phyloP scores from a whole-genome alignment of 2,113 vertebrate species.

The Vicugna pacos region DNA sequence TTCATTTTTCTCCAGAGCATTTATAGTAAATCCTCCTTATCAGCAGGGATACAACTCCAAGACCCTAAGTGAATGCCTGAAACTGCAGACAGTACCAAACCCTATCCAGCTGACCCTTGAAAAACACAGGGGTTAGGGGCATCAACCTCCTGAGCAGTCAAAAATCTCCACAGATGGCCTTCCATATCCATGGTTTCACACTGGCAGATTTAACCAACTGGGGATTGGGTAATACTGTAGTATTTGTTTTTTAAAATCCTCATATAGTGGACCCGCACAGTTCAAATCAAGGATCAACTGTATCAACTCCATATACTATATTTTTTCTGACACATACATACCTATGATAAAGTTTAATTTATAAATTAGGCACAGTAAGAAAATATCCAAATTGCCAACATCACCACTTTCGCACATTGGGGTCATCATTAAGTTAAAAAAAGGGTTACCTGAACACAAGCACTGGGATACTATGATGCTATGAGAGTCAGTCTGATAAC shows the following conservation, averaged over 20 bases:
- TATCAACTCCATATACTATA: neutral
- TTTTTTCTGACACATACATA: neutral
- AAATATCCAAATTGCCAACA: neutral
- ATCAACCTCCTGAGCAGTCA: rapidly evolving
- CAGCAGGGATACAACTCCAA: neutral
- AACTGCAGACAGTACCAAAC: neutral
- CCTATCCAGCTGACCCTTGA: neutral
- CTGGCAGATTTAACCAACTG: neutral
- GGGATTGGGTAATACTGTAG: neutral
- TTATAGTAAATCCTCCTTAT: neutral
- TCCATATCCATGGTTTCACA: neutral
- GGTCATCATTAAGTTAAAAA: neutral
- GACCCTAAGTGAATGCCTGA: neutral
- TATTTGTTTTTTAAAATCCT: neutral
- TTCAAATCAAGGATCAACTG: neutral
- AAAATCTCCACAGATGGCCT: neutral
- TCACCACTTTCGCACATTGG: neutral
- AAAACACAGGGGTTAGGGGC: neutral
- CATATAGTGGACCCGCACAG: neutral
- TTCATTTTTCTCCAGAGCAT: neutral
- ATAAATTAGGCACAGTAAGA: neutral
- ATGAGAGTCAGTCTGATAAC: neutral
- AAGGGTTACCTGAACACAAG: neutral
- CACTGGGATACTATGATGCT: too few species aligned
- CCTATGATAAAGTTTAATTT: neutral